phyloP scores from a whole-genome alignment of 2,113 vertebrate genomes.

The Heptranchias perlo region DNA sequence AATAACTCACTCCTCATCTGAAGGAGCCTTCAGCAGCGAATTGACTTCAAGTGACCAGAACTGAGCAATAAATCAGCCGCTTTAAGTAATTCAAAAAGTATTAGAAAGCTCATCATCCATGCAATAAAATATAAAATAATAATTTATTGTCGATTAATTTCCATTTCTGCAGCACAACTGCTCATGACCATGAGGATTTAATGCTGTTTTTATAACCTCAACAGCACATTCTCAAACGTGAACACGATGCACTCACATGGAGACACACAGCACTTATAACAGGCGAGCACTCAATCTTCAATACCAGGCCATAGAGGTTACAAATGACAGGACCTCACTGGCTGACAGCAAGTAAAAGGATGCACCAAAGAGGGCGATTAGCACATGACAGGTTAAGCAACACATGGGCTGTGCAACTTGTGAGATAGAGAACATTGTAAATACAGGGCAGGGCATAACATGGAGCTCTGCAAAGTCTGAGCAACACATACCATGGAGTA shows the following conservation, averaged over 20 bases:
- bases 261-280: neutral
- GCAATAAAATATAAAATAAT: constrained; percentile 36
- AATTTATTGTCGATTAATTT: constrained; percentile 37
- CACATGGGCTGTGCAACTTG: neutral
- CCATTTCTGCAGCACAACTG: constrained; percentile 17
- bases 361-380: neutral
- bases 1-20: constrained; percentile 16
- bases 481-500: too few relatives aligned
- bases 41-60: constrained; percentile 31
- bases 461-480: too few relatives aligned
- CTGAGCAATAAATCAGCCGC: constrained; percentile 26
- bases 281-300: neutral
- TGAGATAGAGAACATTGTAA: neutral
- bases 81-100: constrained; percentile 38
- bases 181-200: constrained; percentile 34
- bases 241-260: constrained; percentile 16
- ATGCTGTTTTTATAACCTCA: constrained; percentile 32
- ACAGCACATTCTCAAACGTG: neutral
- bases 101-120: constrained; percentile 34
- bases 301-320: neutral
- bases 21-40: neutral
- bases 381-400: neutral
- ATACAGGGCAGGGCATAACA: neutral
- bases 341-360: neutral
- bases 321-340: neutral